Evolutionary conservation across 2,888 invertebrate genomes (phyloP), one percentile per base, ranked within the genome.

Genomic region (Zaprionus lineosus): DNA sequence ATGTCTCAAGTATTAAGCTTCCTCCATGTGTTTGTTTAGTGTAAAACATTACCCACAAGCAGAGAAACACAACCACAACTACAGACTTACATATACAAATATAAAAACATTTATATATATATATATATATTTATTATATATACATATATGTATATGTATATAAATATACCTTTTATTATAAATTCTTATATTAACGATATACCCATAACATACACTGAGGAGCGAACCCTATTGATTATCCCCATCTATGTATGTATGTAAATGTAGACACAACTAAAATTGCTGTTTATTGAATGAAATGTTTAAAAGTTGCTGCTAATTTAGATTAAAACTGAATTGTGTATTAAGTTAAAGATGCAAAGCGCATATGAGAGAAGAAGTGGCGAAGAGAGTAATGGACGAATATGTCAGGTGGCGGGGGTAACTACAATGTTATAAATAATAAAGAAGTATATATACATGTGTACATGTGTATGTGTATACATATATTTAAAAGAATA

Each of bases 351-450:
- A 47, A 47, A 21, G 31, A n/a, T n/a, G n/a, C n/a, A 48, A 46
- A 18, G 14, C 34, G 18, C 43, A 48, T 48, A 59, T 64, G 37
- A 18, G 44, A 43, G 36, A 34, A 40, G 43, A 60, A 60, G 41
- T 28, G 47, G 7, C 36, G 39, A 40, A 40, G 59, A 37, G 36
- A 21, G 11, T 26, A 37, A 21, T 29, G n/a, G 11, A 15, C 24
- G 29, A 40, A 67, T 50, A 37, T 69, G 47, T 51, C 7, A 29
- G 57, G 44, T 47, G 47, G 63, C n/a, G n/a, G 65, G 59, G 51
- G 41, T 56, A 74, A 69, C 69, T 58, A 72, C 47, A 63, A 58
- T 74, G 74, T 72, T 65, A 55, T 73, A 56, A 65, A 74, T 56
- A 63, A 64, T 64, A 53, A 48, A 56, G 31, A 37, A 48, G 6